Percentiles rank a stretch among this genome's conserved stretches.
Conservation (phyloP, 2,113 vertebrate genomes). For the Erinaceus europaeus region DNA sequence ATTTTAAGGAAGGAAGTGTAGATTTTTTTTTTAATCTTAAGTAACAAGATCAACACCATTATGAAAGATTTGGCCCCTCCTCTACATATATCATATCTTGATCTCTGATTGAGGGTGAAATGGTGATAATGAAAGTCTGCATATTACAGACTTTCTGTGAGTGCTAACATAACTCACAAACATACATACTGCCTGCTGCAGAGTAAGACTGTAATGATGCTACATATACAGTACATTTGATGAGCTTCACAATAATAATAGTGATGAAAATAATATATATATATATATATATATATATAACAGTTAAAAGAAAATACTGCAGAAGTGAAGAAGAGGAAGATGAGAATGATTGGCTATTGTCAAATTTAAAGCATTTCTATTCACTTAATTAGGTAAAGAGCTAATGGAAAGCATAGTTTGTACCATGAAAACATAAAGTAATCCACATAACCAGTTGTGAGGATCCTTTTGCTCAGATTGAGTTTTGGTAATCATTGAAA, state of each 20-base stretch:
- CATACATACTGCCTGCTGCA: not conserved
- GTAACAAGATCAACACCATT: not conserved
- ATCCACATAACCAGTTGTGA: not conserved
- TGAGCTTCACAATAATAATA: not conserved
- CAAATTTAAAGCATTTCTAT: not conserved
- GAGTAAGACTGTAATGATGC: constrained; percentile 19
- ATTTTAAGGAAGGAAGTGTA: not conserved
- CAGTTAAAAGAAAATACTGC: not conserved
- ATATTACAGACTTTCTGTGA: not conserved
- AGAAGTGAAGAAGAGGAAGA: not conserved
- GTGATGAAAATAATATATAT: not conserved
- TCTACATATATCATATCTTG: not conserved
- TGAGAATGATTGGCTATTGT: not conserved
- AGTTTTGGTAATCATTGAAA: not conserved
- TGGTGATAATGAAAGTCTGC: not conserved
- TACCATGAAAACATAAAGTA: not conserved
- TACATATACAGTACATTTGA: not conserved
- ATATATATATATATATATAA: not conserved
- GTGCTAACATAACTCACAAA: constrained; percentile 14
- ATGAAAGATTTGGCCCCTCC: not conserved
- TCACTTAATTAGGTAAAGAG: not conserved
- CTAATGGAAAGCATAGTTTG: not conserved
- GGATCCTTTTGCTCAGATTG: not conserved
- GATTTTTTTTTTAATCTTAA: not conserved
- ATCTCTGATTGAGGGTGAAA: not conserved